Percentiles rank a stretch among this genome's conserved stretches.
Conservation (phyloP, 2,888 invertebrate species). For the Eudasyphora cyanicolor region DNA sequence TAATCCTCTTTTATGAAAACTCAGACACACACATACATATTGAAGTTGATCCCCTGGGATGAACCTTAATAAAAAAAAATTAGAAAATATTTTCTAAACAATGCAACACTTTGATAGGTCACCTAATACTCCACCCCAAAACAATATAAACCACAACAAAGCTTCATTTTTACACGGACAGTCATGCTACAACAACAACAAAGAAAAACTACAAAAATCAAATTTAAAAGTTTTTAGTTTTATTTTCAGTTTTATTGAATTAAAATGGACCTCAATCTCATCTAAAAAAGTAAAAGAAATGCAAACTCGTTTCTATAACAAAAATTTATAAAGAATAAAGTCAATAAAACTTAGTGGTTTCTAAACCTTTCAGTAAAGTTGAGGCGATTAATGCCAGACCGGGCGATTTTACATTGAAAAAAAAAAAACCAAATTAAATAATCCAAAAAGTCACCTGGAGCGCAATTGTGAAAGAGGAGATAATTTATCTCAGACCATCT, state of each 20-base stretch:
- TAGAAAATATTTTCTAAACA: no score
- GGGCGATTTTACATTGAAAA: no score
- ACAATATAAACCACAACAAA: no score
- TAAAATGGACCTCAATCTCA: neutral
- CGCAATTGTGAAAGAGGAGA: no score
- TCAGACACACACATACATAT: constrained; percentile 11
- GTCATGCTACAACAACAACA: constrained; percentile 52
- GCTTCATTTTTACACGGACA: no score
- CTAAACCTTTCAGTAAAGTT: no score
- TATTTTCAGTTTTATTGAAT: neutral
- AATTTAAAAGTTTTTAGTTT: neutral
- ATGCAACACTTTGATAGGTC: neutral
- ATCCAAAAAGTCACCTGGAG: no score
- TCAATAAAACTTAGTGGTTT: neutral
- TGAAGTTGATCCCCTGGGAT: constrained; percentile 13
- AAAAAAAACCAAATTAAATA: no score
- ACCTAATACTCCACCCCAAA: neutral
- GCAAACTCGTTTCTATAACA: neutral
- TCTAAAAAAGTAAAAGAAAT: neutral
- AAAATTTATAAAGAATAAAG: neutral
- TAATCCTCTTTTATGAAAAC: constrained; percentile 20
- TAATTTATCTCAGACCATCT: no score
- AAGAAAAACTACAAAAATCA: constrained; percentile 1
- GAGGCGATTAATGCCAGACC: no score
- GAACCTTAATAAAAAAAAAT: neutral